Base-by-base conservation (phyloP, 2,113 vertebrate species). In the Spea multiplicata region DNA sequence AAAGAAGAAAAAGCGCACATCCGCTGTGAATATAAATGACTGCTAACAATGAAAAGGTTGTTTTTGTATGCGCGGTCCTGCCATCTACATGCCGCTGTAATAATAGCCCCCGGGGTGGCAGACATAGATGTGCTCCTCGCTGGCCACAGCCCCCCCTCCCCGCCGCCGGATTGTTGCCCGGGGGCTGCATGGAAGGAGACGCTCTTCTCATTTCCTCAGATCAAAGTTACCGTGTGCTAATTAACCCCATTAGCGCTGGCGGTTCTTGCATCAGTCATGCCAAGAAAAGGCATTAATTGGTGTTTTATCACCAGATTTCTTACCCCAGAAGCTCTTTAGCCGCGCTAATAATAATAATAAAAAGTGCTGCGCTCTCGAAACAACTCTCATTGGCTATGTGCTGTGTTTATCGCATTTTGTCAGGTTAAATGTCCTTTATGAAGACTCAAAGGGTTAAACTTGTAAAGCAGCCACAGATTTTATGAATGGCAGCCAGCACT, bases 191-290 rank as follows among this genome's bases (percentile, higher is more conserved):
- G 53, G 17, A 59, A 59, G 55, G 10, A 59, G 55, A 59, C 55
- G 62, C 44, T 45, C 30, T 30, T 30, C 62, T 72, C 71, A 74
- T 74, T 80, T 74, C 76, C 71, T 30, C 44, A 52, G 45, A 73
- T 80, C 77, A 80, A 72, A 73, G 76, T 67, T 30, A 16, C 77
- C 77, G 17, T 50, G 65, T 79, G 77, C 71, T 73, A 30, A 68
- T 73, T 73, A 73, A 67, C 45, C 64, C 71, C 65, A 9, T 59
- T 67, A 44, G 12, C n/a, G 14, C 48, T 44, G 52, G 47, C n/a
- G 3, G 68, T 9, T 5, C 57, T 61, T 2, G 8, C 5, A 14
- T 61, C 12, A n/a, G 57, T 61, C 13, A 5, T 61, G 30, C 30
- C 30, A 30, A 30, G 30, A 30, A 30, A 30, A 30, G 30, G 30